Conservation (phyloP, 2,113 vertebrate species). For the Gymnarchus niloticus region DNA sequence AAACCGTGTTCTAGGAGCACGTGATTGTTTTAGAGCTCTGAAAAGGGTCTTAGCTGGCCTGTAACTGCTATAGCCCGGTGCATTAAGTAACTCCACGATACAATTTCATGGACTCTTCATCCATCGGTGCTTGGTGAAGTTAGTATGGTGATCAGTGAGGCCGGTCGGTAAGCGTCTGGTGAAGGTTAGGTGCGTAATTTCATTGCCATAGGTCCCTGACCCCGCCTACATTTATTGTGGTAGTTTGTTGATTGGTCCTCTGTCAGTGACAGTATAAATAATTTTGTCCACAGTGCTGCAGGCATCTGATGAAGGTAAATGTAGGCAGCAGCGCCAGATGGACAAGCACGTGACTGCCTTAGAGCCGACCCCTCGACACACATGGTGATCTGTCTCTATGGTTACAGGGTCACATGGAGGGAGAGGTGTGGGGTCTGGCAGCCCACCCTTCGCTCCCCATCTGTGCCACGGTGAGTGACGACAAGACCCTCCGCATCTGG, state of each 20-base stretch:
- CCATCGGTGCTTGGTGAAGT: background rate
- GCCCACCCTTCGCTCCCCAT: conserved; percentile 88
- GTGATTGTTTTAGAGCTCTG: no score
- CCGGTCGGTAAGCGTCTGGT: background rate
- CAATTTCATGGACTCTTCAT: background rate
- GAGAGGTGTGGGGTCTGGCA: conserved; percentile 93
- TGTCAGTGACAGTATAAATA: background rate
- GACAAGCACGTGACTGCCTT: background rate
- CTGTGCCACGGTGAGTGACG: conserved; percentile 92
- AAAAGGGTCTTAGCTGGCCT: background rate
- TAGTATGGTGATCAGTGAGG: background rate
- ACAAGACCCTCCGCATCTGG: conserved; percentile 93
- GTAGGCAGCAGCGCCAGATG: background rate
- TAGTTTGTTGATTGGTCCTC: background rate
- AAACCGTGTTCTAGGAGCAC: no score
- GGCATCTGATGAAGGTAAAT: background rate
- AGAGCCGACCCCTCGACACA: background rate
- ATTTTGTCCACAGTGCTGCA: background rate
- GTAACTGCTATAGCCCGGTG: background rate
- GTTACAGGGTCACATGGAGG: conserved; percentile 90
- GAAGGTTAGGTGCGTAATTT: conserved; percentile 13
- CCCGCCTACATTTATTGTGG: background rate
- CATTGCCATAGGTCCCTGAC: background rate
- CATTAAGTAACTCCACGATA: background rate
- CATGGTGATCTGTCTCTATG: conserved; percentile 25